Percentiles rank a stretch among this genome's conserved stretches.
phyloP scores from a whole-genome alignment of 1,140 invertebrate species.

The Palaemon carinicauda region DNA sequence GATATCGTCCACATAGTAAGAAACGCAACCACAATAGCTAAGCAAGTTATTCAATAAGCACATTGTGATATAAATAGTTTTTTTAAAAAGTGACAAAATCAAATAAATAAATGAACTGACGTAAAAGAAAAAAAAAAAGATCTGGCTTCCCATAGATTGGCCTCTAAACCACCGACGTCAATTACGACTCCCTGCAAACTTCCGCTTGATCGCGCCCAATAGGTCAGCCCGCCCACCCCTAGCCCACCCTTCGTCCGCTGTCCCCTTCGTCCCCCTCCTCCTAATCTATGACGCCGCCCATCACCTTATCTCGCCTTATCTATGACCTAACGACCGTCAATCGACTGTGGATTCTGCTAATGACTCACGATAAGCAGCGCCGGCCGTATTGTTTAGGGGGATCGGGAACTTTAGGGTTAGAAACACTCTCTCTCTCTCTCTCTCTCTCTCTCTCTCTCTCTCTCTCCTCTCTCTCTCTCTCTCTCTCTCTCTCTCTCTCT shows the following conservation, averaged over 20 bases:
- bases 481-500: no score
- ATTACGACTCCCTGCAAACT: not conserved
- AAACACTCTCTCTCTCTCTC: not conserved
- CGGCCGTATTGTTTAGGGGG: not conserved
- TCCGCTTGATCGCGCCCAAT: not conserved
- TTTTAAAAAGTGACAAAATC: no score
- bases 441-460: no score
- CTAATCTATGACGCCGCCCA: not conserved
- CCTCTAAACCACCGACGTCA: not conserved
- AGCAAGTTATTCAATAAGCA: no score
- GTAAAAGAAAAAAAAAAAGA: no score
- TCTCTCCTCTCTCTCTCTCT: no score
- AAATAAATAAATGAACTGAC: no score
- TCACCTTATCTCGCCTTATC: constrained; percentile 36
- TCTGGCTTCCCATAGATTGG: not conserved
- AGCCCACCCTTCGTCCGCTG: not conserved
- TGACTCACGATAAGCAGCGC: constrained; percentile 34
- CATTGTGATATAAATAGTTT: no score
- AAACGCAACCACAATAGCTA: no score
- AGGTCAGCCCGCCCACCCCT: not conserved
- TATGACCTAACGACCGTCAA: constrained; percentile 42
- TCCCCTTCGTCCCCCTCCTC: not conserved
- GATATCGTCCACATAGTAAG: no score
- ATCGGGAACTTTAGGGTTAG: not conserved
- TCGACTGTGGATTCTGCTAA: constrained; percentile 52